phyloP scores from a whole-genome alignment of 2,113 vertebrate genomes.

The Myiozetetes cayanensis region DNA sequence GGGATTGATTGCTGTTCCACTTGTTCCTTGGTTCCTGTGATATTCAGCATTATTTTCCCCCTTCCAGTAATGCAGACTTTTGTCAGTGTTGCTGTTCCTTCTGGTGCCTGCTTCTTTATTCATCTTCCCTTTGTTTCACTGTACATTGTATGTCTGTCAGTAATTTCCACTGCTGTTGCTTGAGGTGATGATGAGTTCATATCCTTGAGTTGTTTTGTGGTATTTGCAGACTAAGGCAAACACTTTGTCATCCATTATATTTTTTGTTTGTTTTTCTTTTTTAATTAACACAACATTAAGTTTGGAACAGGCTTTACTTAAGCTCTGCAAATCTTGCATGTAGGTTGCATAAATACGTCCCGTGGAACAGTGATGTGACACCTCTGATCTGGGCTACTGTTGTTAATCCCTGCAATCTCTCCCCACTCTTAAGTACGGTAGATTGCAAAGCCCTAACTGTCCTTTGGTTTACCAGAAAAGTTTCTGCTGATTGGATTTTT shows the following conservation, averaged over 20 bases:
- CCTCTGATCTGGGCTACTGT: not conserved
- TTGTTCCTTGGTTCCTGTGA: not conserved
- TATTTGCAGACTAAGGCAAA: not conserved
- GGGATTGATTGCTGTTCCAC: not conserved
- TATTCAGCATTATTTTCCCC: not conserved
- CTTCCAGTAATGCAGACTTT: not conserved
- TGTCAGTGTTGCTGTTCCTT: not conserved
- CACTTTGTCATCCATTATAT: not conserved
- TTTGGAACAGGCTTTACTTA: not conserved
- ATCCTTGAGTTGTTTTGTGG: not conserved
- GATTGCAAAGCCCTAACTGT: not conserved
- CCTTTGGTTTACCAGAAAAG: not conserved
- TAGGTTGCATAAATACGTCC: not conserved
- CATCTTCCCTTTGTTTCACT: not conserved
- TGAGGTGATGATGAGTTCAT: not conserved
- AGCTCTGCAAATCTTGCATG: not conserved
- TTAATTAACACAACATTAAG: not conserved
- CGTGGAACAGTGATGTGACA: not conserved
- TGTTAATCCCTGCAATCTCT: not conserved
- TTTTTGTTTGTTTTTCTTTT: not conserved
- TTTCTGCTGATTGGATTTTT: not conserved
- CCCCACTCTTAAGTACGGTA: not conserved
- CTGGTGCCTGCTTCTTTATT: not conserved
- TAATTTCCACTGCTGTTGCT: not conserved
- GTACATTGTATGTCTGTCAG: not conserved